phyloP scores from a whole-genome alignment of 2,113 vertebrate genomes.

The Psammodynastes pulverulentus region DNA sequence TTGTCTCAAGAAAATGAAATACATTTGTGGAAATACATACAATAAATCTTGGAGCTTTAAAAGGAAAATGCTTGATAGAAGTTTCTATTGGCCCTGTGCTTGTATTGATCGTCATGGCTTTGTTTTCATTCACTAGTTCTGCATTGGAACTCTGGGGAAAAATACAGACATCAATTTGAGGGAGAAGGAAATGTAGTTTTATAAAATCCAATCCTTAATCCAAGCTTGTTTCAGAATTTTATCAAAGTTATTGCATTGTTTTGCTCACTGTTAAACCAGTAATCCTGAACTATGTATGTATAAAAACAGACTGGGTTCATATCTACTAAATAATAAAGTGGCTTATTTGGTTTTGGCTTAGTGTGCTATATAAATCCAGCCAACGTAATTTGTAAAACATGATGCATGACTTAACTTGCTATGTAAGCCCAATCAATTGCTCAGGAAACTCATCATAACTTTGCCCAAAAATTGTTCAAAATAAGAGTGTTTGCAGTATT shows the following conservation, averaged over 20 bases:
- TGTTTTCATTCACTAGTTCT: conserved; percentile 78
- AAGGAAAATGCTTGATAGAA: conserved; percentile 77
- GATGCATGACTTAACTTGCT: not conserved
- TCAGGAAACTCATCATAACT: not conserved
- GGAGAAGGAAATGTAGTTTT: not conserved
- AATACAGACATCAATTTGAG: not conserved
- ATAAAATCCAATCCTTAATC: not conserved
- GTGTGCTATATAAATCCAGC: not conserved
- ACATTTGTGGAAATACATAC: conserved; percentile 68
- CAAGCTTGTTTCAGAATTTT: not conserved
- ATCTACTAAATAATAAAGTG: not conserved
- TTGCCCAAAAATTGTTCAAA: not conserved
- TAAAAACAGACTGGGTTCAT: not conserved
- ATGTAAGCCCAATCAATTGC: not conserved
- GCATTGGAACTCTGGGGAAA: conserved; percentile 57
- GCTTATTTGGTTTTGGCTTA: not conserved
- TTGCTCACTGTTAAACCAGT: not conserved
- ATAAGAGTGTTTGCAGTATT: not conserved
- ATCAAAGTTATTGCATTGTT: not conserved
- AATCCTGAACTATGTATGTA: not conserved
- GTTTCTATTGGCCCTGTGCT: conserved; percentile 70
- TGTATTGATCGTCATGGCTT: conserved; percentile 71
- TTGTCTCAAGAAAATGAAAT: not conserved
- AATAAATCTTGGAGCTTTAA: conserved; percentile 88
- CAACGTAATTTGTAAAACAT: not conserved